These are phyloP conservation scores for Tenebrosternarchus preto DNA, from an alignment of 2,113 vertebrate genomes.

Conservation along the genomic window DNA sequence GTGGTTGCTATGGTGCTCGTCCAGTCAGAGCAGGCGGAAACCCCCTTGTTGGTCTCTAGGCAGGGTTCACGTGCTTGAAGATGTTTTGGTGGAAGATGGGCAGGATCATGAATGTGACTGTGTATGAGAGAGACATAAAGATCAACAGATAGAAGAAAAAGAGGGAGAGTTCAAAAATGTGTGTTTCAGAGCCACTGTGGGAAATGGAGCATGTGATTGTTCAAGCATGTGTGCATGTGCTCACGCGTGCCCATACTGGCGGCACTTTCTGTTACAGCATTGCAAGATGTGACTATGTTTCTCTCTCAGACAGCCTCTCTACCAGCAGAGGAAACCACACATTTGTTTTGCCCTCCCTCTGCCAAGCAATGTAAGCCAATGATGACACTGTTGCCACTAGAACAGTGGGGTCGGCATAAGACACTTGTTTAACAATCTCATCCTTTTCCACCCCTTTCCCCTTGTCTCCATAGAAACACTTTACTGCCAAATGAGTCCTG, in stretches of 20 bases:
- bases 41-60: conserved; percentile 48
- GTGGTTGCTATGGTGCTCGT: conserved; percentile 66
- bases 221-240: conserved; percentile 66
- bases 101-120: conserved; percentile 5
- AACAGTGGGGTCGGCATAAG: conserved; percentile 25
- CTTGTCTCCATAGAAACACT: conserved; percentile 59
- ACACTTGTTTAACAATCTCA: conserved; percentile 5
- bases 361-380: conserved; percentile 38
- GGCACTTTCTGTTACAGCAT: conserved; percentile 66
- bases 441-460: not conserved
- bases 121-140: conserved; percentile 31
- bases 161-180: conserved; percentile 12
- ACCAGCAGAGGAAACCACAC: conserved; percentile 53
- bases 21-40: conserved; percentile 63
- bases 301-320: conserved; percentile 50
- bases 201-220: conserved; percentile 78
- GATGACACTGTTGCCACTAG: conserved; percentile 51
- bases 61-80: conserved; percentile 51
- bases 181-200: conserved; percentile 61
- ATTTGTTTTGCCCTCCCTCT: conserved; percentile 47
- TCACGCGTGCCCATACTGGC: conserved; percentile 20
- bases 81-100: conserved; percentile 57
- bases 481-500: conserved; percentile 37
- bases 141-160: conserved; percentile 59
- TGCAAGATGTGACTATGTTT: conserved; percentile 53